Base-by-base conservation (phyloP, 2,113 vertebrate species). In the Carettochelys insculpta region DNA sequence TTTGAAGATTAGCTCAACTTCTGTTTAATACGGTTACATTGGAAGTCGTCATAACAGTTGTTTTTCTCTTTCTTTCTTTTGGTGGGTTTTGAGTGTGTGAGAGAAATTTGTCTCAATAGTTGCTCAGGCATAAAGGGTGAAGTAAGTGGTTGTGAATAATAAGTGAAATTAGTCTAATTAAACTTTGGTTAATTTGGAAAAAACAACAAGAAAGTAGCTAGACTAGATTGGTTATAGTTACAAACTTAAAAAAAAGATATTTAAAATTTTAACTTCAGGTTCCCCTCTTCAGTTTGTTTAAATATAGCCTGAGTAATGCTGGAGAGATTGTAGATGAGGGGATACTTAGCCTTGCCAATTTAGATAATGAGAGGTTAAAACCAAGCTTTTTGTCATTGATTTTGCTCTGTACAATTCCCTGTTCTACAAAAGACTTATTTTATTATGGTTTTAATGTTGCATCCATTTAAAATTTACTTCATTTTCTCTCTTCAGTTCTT, bases 121-220 rank as follows among this genome's bases (percentile, higher is more conserved):
- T 83, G n/a, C 54, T 90, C 80, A 77, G n/a, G 92, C 71, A 61
- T 82, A 75, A 80, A 92, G 71, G 93, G 81, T 85, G 78, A 91
- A 76, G 38, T 5, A 84, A 85, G 87, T 71, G 79, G 77, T 56
- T n/a, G 34, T 2, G 65, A 85, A 90, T 56, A 89, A 89, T 71
- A 86, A 13, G 76, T 90, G 24, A 43, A 92, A 83, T 4, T 1
- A 92, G 41, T 50, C n/a, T 17, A 43, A 91, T 61, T 93, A 80
- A 0, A 11, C 77, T 89, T 84, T 11, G 13, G 3, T n/a, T 47
- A 2, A 3, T 73, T 83, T 3, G 38, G 50, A 89, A 90, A 80
- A 80, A 29, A 41, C 31, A 51, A 53, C 51, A 54, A 38, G 88
- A 77, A 54, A 9, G 25, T 89, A n/a, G 41, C 89, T 89, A 91